Conservation (phyloP, 1,140 invertebrate species). For the Paramacrobiotus metropolitanus region DNA sequence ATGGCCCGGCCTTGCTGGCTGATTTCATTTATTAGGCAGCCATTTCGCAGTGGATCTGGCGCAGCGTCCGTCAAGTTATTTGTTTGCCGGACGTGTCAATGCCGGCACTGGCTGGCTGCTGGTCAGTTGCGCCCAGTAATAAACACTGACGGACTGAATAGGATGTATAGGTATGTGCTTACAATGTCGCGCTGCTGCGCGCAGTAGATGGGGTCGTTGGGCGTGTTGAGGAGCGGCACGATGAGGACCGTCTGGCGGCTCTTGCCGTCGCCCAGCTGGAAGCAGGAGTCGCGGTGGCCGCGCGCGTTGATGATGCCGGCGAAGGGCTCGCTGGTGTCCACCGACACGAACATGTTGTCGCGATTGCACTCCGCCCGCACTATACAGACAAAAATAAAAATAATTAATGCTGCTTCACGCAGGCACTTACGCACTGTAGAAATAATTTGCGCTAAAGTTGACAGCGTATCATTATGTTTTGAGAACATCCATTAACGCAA, state of each 20-base stretch:
- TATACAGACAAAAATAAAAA: not conserved
- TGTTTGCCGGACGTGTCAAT: too few relatives aligned
- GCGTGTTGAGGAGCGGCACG: not conserved
- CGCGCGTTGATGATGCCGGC: not conserved
- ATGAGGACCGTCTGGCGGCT: not conserved
- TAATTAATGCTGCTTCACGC: not conserved
- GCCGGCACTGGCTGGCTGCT: not conserved
- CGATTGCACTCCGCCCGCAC: not conserved
- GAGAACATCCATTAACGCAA: too few relatives aligned
- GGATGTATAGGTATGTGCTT: not conserved
- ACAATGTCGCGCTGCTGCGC: not conserved
- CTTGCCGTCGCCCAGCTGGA: not conserved
- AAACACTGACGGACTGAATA: too few relatives aligned
- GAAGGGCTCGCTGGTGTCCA: conserved; percentile 1
- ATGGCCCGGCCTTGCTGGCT: too few relatives aligned
- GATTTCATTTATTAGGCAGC: too few relatives aligned
- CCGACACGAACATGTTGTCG: not conserved
- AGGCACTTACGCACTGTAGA: too few relatives aligned
- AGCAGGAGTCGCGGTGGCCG: conserved; percentile 1
- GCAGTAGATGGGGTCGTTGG: not conserved
- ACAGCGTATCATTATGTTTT: too few relatives aligned
- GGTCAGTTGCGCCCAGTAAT: not conserved
- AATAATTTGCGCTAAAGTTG: too few relatives aligned
- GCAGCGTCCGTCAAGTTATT: too few relatives aligned
- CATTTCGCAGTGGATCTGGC: too few relatives aligned